Evolutionary conservation across 1,140 invertebrate genomes (phyloP), one percentile per base, ranked within the genome.

Genomic region (Saxidomus purpurata): DNA sequence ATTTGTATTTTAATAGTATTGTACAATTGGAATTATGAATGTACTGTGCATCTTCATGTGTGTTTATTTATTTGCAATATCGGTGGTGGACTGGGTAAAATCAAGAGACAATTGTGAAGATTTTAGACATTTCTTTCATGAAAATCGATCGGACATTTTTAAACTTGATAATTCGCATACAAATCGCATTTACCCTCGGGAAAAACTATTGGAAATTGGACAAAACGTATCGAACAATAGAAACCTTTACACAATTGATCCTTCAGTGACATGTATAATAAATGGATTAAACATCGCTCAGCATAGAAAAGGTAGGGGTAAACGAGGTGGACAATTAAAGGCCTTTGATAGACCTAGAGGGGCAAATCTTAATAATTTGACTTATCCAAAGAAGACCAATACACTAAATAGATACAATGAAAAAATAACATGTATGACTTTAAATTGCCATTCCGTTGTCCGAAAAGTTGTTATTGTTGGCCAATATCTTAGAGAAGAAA

Each of bases 141-240:
- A 67, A 67, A 67, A 67, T n/a, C 61, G 61, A 67, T 67, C 61
- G 61, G 61, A 67, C 61, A 67, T 67, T 67, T 67, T n/a, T 34
- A 67, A 67, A 67, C 61, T 67, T 67, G 61, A 67, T 67, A 25
- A n/a, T 67, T 67, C n/a, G 61, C 61, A 67, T 67, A 67, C n/a
- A 67, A 9, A 67, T 67, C 61, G n/a, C n/a, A 67, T 67, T 25
- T 67, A 67, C 61, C 61, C 61, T 67, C n/a, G 61, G 9, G 61
- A 67, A 67, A n/a, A 67, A 67, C n/a, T 67, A 67, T 67, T 67
- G n/a, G 61, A 67, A 67, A 67, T 9, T 67, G 61, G 61, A 67
- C 61, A n/a, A 67, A 67, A 67, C 61, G 61, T 67, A 67, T 67
- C 31, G 61, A 67, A 67, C n/a, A 67, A 67, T n/a, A 67, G 61